phyloP scores from a whole-genome alignment of 2,888 invertebrate genomes.

The Cryptocephalus moraei region DNA sequence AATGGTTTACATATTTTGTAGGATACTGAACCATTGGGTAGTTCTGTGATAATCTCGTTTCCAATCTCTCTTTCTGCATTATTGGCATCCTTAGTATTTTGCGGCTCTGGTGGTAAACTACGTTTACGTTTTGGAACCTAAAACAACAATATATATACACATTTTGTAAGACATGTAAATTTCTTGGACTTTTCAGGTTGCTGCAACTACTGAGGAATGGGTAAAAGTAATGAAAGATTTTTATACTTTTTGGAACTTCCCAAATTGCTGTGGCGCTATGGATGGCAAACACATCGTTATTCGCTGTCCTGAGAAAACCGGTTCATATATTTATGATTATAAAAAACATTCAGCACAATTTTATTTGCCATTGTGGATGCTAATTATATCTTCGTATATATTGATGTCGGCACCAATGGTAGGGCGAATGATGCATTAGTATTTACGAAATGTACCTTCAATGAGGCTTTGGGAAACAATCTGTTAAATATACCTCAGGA shows the following conservation, averaged over 20 bases:
- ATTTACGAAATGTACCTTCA: slow-evolving; percentile 3
- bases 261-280: slow-evolving; percentile 5
- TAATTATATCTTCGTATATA: slow-evolving; percentile 2
- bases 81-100: too few species aligned
- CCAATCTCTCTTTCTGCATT: too few species aligned
- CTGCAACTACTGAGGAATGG: slow-evolving; percentile 1
- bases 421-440: slow-evolving; percentile 4
- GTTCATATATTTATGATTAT: slow-evolving; percentile 2
- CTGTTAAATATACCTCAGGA: slow-evolving; percentile 1
- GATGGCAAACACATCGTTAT: slow-evolving; percentile 12
- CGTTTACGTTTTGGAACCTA: not conserved
- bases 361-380: slow-evolving; percentile 5
- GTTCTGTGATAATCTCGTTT: too few species aligned
- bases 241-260: slow-evolving; percentile 13
- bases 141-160: not conserved
- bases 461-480: slow-evolving; percentile 6
- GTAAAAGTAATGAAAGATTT: slow-evolving; percentile 9
- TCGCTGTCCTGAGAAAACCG: slow-evolving; percentile 2
- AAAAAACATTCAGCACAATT: slow-evolving; percentile 2
- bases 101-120: too few species aligned
- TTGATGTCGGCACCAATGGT: slow-evolving; percentile 5
- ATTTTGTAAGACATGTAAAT: too few species aligned
- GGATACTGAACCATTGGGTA: too few species aligned
- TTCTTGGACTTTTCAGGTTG: too few species aligned
- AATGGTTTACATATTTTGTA: too few species aligned